Evolutionary conservation across 2,888 invertebrate species (phyloP), one percentile per base, ranked within the genome.

Genomic region (Apantesis nais): DNA sequence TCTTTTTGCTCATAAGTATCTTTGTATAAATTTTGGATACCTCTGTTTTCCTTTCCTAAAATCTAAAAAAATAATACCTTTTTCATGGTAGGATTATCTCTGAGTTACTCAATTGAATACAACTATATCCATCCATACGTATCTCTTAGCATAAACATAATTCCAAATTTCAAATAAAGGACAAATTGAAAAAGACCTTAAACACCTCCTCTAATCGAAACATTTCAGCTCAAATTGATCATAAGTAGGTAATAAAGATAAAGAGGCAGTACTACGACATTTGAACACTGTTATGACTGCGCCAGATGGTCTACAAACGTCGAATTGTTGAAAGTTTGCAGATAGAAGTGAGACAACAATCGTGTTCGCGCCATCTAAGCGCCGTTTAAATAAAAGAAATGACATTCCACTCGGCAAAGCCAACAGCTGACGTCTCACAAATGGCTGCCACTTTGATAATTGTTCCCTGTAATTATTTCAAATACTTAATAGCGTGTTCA

Each of bases 271-370:
- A 78, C 77, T 82, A 83, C 79, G 85, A 80, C 78, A 80, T 79
- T 79, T 80, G 82, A 78, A 80, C 82, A 76, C 74, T 76, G 78
- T 78, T 78, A 81, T 74, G 70, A 68, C 79, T 62, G 83, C 84
- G 79, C 84, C 89, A 90, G 89, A 91, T 92, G 90, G 88, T 81
- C 88, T 81, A 90, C 90, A 89, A 92, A 89, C 83, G 90, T 89
- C 85, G 83, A 83, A 89, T 90, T 87, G 90, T 88, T 86, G 77
- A 88, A 91, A 92, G 84, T 91, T 91, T 83, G 80, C 79, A 85
- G 75, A 82, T 84, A 86, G 70, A 75, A 81, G 80, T 80, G 79
- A 80, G 87, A 87, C 86, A 88, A 88, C 86, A 86, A 86, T 82
- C 84, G 79, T 82, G 82, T 78, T 79, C 68, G 52, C 72, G 75